These are phyloP conservation scores for Microcebus murinus DNA, from an alignment of 2,113 vertebrate genomes.

Conservation along the genomic window DNA sequence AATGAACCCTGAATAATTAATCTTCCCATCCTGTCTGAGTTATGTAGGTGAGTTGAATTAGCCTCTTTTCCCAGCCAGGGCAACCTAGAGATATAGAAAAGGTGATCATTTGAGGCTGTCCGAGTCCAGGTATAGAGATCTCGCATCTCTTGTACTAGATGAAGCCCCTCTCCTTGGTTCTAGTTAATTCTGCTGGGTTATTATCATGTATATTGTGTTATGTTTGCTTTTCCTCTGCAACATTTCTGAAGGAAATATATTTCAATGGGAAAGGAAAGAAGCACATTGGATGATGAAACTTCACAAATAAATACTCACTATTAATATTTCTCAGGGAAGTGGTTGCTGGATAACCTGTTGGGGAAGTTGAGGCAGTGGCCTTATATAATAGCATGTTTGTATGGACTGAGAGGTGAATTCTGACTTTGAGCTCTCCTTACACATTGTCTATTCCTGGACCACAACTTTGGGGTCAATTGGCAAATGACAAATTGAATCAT, in stretches of 20 bases:
- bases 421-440: neutral
- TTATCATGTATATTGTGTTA: neutral
- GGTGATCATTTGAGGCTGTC: neutral
- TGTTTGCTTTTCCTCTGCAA: neutral
- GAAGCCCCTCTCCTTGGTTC: neutral
- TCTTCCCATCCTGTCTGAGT: constrained; percentile 16
- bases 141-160: neutral
- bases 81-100: neutral
- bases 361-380: neutral
- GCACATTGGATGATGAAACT: neutral
- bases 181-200: neutral
- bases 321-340: neutral
- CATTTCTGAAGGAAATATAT: neutral
- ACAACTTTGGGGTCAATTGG: neutral
- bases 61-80: constrained; percentile 30
- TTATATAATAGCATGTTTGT: neutral
- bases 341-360: neutral
- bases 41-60: constrained; percentile 40
- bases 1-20: constrained; percentile 56
- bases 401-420: neutral
- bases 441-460: neutral
- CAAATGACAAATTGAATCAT: neutral
- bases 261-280: neutral
- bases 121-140: neutral
- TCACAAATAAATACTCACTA: neutral